Percentiles rank a stretch among this genome's conserved stretches.
Conservation (phyloP, 2,797 vertebrate species). For the Silurus lanzhouensis region DNA sequence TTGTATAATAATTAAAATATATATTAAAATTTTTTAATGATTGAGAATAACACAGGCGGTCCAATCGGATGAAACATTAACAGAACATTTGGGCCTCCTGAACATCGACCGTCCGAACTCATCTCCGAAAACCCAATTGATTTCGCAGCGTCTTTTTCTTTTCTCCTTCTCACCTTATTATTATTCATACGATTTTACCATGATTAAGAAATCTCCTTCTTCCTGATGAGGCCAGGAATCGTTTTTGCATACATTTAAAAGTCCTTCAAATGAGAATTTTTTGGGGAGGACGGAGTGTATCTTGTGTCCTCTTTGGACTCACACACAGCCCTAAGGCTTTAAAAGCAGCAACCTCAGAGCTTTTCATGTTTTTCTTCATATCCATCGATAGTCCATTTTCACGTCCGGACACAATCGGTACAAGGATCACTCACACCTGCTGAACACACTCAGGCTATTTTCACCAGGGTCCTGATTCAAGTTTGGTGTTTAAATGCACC, state of each 20-base stretch:
- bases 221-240: conserved; percentile 12
- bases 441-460: neutral
- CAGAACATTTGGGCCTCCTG: no score
- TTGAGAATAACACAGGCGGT: neutral
- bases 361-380: neutral
- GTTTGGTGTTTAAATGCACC: neutral
- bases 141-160: neutral
- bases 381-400: conserved; percentile 41
- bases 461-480: neutral
- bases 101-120: neutral
- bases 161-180: neutral
- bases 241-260: neutral
- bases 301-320: neutral
- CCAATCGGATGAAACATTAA: neutral
- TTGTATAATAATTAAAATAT: no score
- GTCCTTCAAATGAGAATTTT: neutral
- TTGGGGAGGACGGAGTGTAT: no score
- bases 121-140: neutral
- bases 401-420: neutral
- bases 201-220: conserved; percentile 4
- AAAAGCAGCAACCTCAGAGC: neutral
- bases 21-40: no score
- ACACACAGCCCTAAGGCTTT: neutral
- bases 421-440: conserved; percentile 4
- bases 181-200: conserved; percentile 24